A percentile compares a stretch with the other conserved stretches of the same genome.
Conservation (phyloP, 2,888 invertebrate species). For the Hyles lineata region DNA sequence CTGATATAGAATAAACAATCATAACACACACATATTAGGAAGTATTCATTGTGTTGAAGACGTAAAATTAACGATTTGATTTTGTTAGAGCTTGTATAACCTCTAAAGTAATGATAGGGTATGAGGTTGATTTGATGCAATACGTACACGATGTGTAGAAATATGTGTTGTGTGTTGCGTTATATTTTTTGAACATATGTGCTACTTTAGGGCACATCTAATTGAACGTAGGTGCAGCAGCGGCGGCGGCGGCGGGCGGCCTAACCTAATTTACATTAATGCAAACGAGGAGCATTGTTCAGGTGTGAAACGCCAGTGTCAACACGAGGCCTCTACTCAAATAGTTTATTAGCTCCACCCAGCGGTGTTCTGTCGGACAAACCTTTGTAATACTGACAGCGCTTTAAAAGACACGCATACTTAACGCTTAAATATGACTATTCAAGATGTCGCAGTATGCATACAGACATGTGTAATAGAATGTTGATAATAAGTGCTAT, state of each 20-base stretch:
- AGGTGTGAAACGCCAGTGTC: conserved; percentile 85
- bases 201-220: conserved; percentile 80
- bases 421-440: conserved; percentile 76
- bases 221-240: conserved; percentile 81
- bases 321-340: conserved; percentile 82
- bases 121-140: conserved; percentile 44
- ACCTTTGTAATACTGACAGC: conserved; percentile 80
- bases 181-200: conserved; percentile 74
- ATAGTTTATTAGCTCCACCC: conserved; percentile 85
- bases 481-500: conserved; percentile 15
- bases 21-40: not conserved
- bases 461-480: conserved; percentile 46
- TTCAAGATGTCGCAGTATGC: conserved; percentile 66
- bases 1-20: not conserved
- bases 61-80: not conserved
- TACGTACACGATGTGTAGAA: conserved; percentile 58
- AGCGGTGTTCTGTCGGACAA: conserved; percentile 76
- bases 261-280: conserved; percentile 85
- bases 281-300: conserved; percentile 85
- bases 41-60: not conserved
- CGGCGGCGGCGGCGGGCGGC: conserved; percentile 64
- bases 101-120: not conserved
- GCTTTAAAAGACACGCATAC: conserved; percentile 77
- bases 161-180: conserved; percentile 66
- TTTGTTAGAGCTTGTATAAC: not conserved